Evolutionary conservation across 2,797 vertebrate genomes (phyloP), one percentile per base, ranked within the genome.

Genomic region (Falco rusticolus): DNA sequence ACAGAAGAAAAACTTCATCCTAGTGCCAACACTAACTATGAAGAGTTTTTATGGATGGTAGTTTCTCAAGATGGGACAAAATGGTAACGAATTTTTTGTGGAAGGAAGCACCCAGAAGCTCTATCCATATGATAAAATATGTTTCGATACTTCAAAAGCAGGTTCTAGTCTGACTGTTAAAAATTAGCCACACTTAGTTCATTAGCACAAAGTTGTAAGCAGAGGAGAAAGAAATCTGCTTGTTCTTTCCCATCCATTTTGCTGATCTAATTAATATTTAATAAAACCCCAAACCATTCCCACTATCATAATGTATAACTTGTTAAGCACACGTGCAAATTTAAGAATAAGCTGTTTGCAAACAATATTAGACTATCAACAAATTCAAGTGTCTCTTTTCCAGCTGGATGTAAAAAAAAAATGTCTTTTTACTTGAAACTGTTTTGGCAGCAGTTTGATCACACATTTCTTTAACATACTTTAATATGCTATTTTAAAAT

Each of bases 321-420:
- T 85, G 4, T 50, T 72, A 64, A 89, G 33, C 16, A 54, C 14
- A 84, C 20, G 13, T 68, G 12, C 29, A 84, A 85, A 83, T 92
- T 94, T 89, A 63, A 84, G 56, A 85, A 91, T 65, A 71, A 90
- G 83, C 6, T 87, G 31, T 93, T 96, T 94, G 56, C 63, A 96
- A 96, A 93, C 47, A 94, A 45, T 81, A 79, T 51, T 81, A 81
- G 94, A 28, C 24, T 89, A 61, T 68, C 41, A 88, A 50, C 7
- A 87, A 86, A 94, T 88, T 89, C 72, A 92, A 87, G n/a, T 48
- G 26, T 77, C n/a, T 91, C 41, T 48, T 93, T 91, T 90, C 86
- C 75, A 93, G 8, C 12, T 93, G 75, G 82, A 85, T 17, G 3
- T 25, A 91, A 94, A 74, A 59, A 84, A 77, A 20, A 51, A 19